phyloP scores from a whole-genome alignment of 2,888 invertebrate species.

The Girardia tigrina region DNA sequence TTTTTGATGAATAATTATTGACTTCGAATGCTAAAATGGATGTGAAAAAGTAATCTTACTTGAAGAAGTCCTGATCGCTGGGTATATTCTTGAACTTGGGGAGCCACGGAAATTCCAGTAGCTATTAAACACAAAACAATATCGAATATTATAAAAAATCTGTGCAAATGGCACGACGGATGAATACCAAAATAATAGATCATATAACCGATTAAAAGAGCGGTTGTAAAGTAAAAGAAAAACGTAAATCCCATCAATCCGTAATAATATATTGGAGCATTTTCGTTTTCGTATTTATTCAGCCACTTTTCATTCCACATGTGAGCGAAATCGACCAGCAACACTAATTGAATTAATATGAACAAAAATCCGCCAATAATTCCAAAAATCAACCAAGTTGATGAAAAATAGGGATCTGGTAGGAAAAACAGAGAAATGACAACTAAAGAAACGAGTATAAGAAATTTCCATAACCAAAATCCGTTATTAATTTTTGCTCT shows the following conservation, averaged over 20 bases:
- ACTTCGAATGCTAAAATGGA: constrained; percentile 72
- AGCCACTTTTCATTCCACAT: constrained; percentile 91
- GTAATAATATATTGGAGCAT: constrained; percentile 62
- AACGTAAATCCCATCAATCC: constrained; percentile 68
- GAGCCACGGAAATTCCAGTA: constrained; percentile 73
- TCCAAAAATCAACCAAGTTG: constrained; percentile 86
- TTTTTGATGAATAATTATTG: too few relatives aligned
- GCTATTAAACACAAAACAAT: constrained; percentile 71
- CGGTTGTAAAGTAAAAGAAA: constrained; percentile 64
- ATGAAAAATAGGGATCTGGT: constrained; percentile 56
- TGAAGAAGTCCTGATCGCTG: constrained; percentile 71
- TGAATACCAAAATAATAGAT: constrained; percentile 62
- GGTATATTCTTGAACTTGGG: constrained; percentile 67
- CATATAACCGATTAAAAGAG: constrained; percentile 69
- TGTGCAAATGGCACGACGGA: constrained; percentile 68
- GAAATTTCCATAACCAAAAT: constrained; percentile 88
- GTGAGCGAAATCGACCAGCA: constrained; percentile 97
- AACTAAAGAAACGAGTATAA: constrained; percentile 72
- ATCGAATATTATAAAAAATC: constrained; percentile 91
- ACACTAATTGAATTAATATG: constrained; percentile 82
- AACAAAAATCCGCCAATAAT: constrained; percentile 88
- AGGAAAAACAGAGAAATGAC: constrained; percentile 86
- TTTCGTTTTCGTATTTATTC: constrained; percentile 77
- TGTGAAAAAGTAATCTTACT: too few relatives aligned
- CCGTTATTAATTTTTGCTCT: constrained; percentile 90